Base-by-base conservation (phyloP, 2,113 vertebrate genomes). In the Phocoena sinus region DNA sequence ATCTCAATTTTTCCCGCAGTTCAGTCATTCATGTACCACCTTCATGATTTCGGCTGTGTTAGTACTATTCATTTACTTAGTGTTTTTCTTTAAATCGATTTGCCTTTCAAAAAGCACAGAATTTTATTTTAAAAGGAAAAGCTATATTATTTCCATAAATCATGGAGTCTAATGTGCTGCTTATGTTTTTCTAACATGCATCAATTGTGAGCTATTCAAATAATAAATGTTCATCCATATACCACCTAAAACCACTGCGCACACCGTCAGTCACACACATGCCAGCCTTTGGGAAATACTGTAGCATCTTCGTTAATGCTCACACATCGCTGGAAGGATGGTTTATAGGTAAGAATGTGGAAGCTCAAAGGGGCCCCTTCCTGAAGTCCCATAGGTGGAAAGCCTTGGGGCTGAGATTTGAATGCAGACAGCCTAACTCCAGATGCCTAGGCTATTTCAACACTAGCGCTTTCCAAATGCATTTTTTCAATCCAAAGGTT, bases 111-210 rank as follows among this genome's bases (percentile, higher is more conserved):
- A 90, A 89, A 84, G 65, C 9, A 28, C 28, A 62, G 28, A 13
- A 65, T 89, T 97, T 97, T 80, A 91, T 95, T 86, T 96, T 82
- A 58, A 87, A 74, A 86, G 73, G n/a, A 92, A 97, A 84, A 74
- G n/a, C 87, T 65, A 6, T 71, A 95, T 93, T 95, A 71, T 93
- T 95, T 85, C 44, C 79, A 97, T 95, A 95, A 94, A 96, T 96
- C 88, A 94, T 68, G 63, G 79, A 84, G 83, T 76, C 79, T 83
- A 47, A 63, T 56, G 41, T 20, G 38, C 18, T 38, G 38, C n/a
- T 94, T 91, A 25, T 71, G 23, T 63, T 74, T 95, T 95, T 67
- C 89, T 70, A 96, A 62, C 25, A 23, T 62, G 68, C 33, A 15
- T n/a, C 68, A 44, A 3, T 70, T 50, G 58, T 28, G 58, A 93